Evolutionary conservation across 2,113 vertebrate species (phyloP).

Genomic region (Alouatta palliata): DNA sequence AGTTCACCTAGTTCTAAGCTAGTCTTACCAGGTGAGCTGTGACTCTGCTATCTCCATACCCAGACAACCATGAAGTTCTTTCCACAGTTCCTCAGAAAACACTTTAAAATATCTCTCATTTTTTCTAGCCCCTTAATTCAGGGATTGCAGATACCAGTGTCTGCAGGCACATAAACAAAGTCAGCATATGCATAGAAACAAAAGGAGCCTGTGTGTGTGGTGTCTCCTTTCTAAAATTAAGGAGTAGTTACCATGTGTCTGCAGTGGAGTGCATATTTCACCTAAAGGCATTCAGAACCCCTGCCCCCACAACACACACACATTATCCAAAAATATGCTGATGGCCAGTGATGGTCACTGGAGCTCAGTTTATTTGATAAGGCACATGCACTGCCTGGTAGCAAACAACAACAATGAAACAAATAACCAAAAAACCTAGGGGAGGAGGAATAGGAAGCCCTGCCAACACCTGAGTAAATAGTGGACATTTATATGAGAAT

Average conservation of each 20-base stretch:
- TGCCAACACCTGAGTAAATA: not conserved
- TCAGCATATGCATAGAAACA: not conserved
- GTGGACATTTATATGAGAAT: not conserved
- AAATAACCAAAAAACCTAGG: not conserved
- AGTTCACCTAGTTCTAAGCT: not conserved
- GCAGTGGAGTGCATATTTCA: rapidly evolving
- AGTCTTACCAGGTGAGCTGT: not conserved
- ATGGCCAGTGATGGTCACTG: not conserved
- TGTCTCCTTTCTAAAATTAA: not conserved
- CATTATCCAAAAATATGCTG: not conserved
- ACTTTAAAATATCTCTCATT: not conserved
- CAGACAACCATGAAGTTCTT: not conserved
- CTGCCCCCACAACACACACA: too few species aligned
- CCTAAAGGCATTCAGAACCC: not conserved
- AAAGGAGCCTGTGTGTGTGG: not conserved
- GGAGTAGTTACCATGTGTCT: not conserved
- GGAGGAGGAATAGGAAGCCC: not conserved
- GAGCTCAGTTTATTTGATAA: not conserved
- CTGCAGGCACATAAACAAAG: not conserved
- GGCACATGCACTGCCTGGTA: too few species aligned
- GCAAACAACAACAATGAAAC: not conserved
- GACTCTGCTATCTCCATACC: too few species aligned
- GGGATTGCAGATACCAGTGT: not conserved
- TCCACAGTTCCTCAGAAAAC: not conserved
- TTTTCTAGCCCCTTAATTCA: not conserved